phyloP scores from a whole-genome alignment of 1,140 invertebrate species.

The Trichogramma pretiosum region DNA sequence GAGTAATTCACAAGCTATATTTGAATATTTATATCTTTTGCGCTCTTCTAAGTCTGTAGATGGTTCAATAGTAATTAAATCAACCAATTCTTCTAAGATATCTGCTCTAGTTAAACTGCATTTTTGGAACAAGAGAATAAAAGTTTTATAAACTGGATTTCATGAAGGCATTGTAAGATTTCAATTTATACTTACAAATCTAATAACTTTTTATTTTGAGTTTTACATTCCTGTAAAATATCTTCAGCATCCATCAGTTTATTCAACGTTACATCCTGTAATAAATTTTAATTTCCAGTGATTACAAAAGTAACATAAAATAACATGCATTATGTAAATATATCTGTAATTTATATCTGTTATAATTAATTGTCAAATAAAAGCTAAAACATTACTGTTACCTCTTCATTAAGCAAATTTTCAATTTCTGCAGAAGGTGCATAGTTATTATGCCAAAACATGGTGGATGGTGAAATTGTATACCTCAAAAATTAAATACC shows the following conservation, averaged over 20 bases:
- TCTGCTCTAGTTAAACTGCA: constrained; percentile 74
- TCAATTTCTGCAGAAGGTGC: constrained; percentile 64
- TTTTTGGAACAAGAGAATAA: constrained; percentile 23
- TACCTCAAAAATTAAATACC: too few relatives aligned
- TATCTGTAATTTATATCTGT: not conserved
- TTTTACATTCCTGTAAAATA: constrained; percentile 91
- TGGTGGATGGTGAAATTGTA: too few relatives aligned
- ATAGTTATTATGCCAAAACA: constrained; percentile 77
- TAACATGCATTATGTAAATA: not conserved
- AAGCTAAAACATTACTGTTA: constrained; percentile 35
- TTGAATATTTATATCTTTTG: constrained; percentile 80
- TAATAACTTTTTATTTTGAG: constrained; percentile 81
- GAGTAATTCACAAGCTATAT: constrained; percentile 88
- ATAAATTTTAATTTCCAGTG: constrained; percentile 21
- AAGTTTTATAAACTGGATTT: not conserved
- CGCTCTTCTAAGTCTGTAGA: constrained; percentile 65
- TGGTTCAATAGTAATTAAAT: constrained; percentile 78
- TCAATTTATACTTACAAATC: constrained; percentile 70
- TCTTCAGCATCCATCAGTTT: constrained; percentile 91
- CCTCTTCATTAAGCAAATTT: constrained; percentile 65
- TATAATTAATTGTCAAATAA: not conserved
- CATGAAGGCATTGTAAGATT: not conserved
- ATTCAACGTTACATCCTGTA: constrained; percentile 79
- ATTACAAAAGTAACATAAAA: constrained; percentile 4
- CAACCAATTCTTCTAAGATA: constrained; percentile 76